Base-by-base conservation (phyloP, 2,888 invertebrate species). In the Dasysyrphus tricinctus region DNA sequence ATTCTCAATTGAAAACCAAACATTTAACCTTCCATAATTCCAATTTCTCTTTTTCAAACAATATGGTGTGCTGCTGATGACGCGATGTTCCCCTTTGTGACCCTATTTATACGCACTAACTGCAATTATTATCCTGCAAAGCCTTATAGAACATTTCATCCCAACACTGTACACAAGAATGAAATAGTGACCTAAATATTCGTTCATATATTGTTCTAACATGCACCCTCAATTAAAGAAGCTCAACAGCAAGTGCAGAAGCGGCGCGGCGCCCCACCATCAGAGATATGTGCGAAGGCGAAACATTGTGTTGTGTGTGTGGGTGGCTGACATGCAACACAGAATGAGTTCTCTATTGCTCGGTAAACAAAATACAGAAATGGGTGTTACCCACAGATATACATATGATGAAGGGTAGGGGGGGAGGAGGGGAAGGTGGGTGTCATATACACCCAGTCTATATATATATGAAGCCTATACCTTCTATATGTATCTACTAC, bases 141-240 rank as follows among this genome's bases (percentile, higher is more conserved):
- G 34, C 19, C 3, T 42, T 19, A 59, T 47, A 19, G 32, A 67
- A 79, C 51, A 65, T 72, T 39, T 32, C 32, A 19, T 63, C 44
- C 29, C 1, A 44, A 37, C 61, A 34, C 51, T 7, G 5, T 24
- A 2, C 24, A 24, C 24, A 32, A 32, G 1, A 32, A 29, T 32
- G 29, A 14, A 32, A 32, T 8, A 61, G 67, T 80, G 86, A 82
- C 86, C 86, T 51, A 81, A 78, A 86, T 81, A 81, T 78, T 81
- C 63, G 39, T 56, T 70, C 70, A 56, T 69, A 24, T 24, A 78
- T 39, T 70, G 59, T 47, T 63, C 72, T 16, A 74, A 78, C 85
- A 86, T 74, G 81, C 70, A 78, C 78, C 78, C 81, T 78, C 78
- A 86, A 86, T 86, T 86, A 86, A 75, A 74, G 70, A 78, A 67